These are phyloP conservation scores for Pyrrhosoma nymphula DNA, from an alignment of 2,888 invertebrate species.

Conservation along the genomic window DNA sequence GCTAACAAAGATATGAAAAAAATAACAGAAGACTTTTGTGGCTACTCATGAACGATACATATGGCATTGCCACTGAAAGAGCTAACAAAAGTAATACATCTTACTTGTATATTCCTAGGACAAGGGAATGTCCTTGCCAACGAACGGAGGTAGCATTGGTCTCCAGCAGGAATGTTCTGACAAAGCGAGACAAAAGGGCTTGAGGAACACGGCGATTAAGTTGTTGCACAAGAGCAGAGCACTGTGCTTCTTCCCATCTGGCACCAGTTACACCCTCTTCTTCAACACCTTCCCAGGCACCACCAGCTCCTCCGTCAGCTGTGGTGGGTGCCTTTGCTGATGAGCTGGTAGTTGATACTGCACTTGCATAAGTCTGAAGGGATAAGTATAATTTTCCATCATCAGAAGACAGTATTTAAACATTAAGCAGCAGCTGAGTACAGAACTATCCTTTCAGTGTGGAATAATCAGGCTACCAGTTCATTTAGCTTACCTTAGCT, in stretches of 20 bases:
- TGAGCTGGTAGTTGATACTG: neutral
- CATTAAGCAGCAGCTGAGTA: no score
- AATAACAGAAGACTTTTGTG: no score
- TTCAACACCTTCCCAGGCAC: conserved; percentile 70
- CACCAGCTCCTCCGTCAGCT: neutral
- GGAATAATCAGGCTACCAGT: no score
- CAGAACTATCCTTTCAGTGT: no score
- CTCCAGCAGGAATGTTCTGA: conserved; percentile 94
- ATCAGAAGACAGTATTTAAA: neutral
- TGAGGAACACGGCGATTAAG: conserved; percentile 84
- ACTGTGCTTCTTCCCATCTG: conserved; percentile 84
- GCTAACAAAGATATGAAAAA: no score
- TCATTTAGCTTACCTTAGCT: no score
- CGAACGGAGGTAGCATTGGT: conserved; percentile 95
- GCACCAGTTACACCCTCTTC: conserved; percentile 75
- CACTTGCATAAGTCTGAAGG: conserved; percentile 44
- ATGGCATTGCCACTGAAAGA: neutral
- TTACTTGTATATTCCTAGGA: conserved; percentile 90
- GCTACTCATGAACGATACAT: no score
- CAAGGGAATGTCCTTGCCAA: conserved; percentile 96
- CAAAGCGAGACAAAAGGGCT: conserved; percentile 86
- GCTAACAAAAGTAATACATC: conserved; percentile 73
- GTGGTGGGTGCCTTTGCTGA: neutral
- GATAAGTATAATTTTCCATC: neutral
- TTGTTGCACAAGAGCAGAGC: conserved; percentile 84